Evolutionary conservation across 1,140 invertebrate species (phyloP).

Genomic region (Calycopis cecrops): DNA sequence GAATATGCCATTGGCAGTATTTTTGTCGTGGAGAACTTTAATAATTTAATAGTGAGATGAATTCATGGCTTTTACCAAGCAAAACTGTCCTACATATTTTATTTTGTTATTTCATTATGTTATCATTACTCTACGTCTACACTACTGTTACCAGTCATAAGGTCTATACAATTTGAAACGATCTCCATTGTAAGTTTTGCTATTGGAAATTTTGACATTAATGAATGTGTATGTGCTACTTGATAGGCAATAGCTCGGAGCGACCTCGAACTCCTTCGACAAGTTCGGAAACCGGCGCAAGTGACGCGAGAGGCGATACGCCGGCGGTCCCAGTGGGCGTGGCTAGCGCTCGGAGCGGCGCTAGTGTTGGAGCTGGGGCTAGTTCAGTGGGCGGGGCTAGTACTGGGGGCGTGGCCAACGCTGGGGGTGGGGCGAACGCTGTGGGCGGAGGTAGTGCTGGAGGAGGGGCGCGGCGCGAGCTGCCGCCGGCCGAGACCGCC

Average conservation of each 20-base stretch:
- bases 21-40: too few species aligned
- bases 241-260: constrained; percentile 9
- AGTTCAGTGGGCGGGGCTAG: too few species aligned
- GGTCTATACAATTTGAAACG: too few species aligned
- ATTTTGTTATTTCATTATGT: too few species aligned
- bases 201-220: neutral
- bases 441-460: constrained; percentile 20
- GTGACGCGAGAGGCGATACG: constrained; percentile 4
- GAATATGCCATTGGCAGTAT: too few species aligned
- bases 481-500: constrained; percentile 73
- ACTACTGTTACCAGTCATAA: too few species aligned
- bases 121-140: too few species aligned
- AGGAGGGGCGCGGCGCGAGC: constrained; percentile 22
- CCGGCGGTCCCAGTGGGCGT: neutral
- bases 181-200: too few species aligned
- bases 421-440: constrained; percentile 16
- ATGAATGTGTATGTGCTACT: too few species aligned
- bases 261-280: constrained; percentile 16
- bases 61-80: too few species aligned
- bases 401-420: constrained; percentile 4
- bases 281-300: constrained; percentile 1
- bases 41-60: too few species aligned
- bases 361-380: constrained; percentile 13
- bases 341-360: neutral
- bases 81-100: too few species aligned